Conservation (phyloP, 2,888 invertebrate genomes). For the Heliconius charithonia region DNA sequence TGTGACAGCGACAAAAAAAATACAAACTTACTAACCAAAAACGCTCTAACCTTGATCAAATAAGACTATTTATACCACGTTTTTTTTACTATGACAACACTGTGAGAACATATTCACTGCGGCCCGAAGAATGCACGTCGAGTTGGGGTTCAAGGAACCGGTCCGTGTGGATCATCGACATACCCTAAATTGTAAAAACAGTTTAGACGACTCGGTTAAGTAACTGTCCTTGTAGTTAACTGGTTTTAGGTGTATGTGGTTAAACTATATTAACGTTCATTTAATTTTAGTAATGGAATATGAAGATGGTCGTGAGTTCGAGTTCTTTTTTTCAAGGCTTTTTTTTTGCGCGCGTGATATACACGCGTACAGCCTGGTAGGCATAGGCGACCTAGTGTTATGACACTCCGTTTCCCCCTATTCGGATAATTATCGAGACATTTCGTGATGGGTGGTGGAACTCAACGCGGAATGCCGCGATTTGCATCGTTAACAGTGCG, state of each 20-base stretch:
- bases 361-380: no score
- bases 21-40: no score
- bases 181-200: slow-evolving; percentile 26
- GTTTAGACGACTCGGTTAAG: slow-evolving; percentile 2
- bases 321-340: neutral
- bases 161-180: slow-evolving; percentile 23
- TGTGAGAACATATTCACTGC: slow-evolving; percentile 6
- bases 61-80: neutral
- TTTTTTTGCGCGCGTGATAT: neutral
- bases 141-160: slow-evolving; percentile 8
- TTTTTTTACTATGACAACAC: neutral
- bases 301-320: neutral
- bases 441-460: no score
- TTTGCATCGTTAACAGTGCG: no score
- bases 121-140: slow-evolving; percentile 13
- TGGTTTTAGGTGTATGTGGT: neutral
- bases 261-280: neutral
- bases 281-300: neutral
- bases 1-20: no score
- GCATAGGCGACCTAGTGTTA: no score
- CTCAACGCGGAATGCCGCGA: no score
- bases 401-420: no score
- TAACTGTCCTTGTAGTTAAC: slow-evolving; percentile 18
- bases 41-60: neutral
- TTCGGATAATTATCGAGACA: no score